Evolutionary conservation across 2,888 invertebrate species (phyloP).

Genomic region (Dicyrtomina minuta): DNA sequence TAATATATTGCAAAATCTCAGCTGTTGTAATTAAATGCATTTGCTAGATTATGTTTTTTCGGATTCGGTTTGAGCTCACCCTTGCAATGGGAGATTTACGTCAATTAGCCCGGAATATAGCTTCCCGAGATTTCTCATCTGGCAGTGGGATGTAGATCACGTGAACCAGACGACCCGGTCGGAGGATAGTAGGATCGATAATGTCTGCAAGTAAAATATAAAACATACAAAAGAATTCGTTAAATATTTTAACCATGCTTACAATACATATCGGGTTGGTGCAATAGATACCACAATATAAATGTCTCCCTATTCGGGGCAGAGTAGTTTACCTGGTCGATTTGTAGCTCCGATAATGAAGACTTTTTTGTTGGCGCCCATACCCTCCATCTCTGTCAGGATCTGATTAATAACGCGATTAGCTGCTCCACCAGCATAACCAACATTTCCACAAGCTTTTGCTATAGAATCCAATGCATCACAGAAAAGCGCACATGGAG

Average conservation of each 20-base stretch:
- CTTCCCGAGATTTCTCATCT: slow-evolving; percentile 95
- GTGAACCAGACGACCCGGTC: slow-evolving; percentile 98
- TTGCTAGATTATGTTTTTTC: too few species aligned
- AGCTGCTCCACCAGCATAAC: slow-evolving; percentile 98
- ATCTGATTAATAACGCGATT: too few species aligned
- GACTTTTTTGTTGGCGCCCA: slow-evolving; percentile 99
- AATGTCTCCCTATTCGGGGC: too few species aligned
- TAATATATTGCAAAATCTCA: neutral
- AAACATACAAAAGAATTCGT: neutral
- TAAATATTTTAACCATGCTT: too few species aligned
- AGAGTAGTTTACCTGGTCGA: too few species aligned
- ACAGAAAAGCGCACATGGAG: slow-evolving; percentile 98
- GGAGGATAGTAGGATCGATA: slow-evolving; percentile 97
- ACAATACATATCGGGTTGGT: too few species aligned
- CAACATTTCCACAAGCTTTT: slow-evolving; percentile 94
- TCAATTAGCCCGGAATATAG: slow-evolving; percentile 92
- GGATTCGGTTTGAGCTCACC: slow-evolving; percentile 15
- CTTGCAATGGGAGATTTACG: slow-evolving; percentile 84
- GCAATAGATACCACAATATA: too few species aligned
- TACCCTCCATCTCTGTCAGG: slow-evolving; percentile 99
- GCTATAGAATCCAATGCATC: slow-evolving; percentile 99
- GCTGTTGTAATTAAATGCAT: neutral
- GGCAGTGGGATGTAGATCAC: slow-evolving; percentile 96
- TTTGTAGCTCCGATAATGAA: too few species aligned
- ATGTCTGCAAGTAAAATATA: slow-evolving; percentile 23